phyloP scores from a whole-genome alignment of 1,140 invertebrate genomes.

The Aplysia californica region DNA sequence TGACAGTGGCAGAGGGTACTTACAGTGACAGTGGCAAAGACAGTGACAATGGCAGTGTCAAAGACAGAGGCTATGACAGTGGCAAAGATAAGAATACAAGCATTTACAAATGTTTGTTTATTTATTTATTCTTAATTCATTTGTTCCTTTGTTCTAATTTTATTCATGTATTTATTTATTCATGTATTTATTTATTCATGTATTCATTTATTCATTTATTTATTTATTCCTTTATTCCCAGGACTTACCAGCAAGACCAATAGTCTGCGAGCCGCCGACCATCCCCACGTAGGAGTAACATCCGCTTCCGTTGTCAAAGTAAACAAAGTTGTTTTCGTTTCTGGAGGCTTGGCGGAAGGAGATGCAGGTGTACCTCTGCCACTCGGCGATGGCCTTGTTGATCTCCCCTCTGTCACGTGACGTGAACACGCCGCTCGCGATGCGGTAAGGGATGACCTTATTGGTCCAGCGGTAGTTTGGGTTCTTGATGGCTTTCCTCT shows the following conservation, averaged over 20 bases:
- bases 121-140: no score
- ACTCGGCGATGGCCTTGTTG: constrained; percentile 4
- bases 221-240: no score
- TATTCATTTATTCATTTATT: no score
- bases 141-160: no score
- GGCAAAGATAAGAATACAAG: no score
- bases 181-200: no score
- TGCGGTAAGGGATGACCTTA: constrained; percentile 18
- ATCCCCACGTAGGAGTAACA: constrained; percentile 29
- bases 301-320: constrained; percentile 2
- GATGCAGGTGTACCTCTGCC: constrained; percentile 26
- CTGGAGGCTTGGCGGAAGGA: neutral
- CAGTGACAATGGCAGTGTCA: no score
- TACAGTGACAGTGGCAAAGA: no score
- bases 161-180: no score
- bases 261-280: constrained; percentile 14
- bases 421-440: neutral
- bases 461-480: constrained; percentile 7
- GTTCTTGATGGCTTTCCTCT: constrained; percentile 12
- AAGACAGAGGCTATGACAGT: no score
- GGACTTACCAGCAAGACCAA: constrained; percentile 7
- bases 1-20: no score
- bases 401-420: neutral
- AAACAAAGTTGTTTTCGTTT: neutral
- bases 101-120: no score